Conservation (phyloP, 2,888 invertebrate species). For the Cynaeus angustus region DNA sequence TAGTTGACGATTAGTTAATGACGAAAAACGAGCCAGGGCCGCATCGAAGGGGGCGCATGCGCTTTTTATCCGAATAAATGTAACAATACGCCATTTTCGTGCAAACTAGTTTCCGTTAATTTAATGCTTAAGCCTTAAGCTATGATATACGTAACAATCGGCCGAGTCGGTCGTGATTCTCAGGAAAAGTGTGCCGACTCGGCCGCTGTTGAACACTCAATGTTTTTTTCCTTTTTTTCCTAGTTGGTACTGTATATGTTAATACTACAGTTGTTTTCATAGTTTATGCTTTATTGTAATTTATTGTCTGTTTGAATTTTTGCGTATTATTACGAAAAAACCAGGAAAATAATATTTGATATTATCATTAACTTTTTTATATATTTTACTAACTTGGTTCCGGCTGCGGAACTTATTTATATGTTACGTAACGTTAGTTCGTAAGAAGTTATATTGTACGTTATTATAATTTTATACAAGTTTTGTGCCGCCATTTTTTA, state of each 20-base stretch:
- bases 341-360: conserved; percentile 54
- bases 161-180: conserved; percentile 19
- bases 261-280: conserved; percentile 53
- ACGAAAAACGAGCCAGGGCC: conserved; percentile 18
- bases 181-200: background rate
- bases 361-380: conserved; percentile 60
- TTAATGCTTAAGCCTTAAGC: conserved; percentile 43
- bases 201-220: conserved; percentile 36
- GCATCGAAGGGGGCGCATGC: conserved; percentile 19
- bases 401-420: conserved; percentile 38
- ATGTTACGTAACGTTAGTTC: conserved; percentile 49
- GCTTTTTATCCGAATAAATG: conserved; percentile 40
- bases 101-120: conserved; percentile 35
- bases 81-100: conserved; percentile 43
- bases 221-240: conserved; percentile 44
- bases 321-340: conserved; percentile 52
- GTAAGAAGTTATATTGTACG: conserved; percentile 48
- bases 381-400: conserved; percentile 58
- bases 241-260: conserved; percentile 52
- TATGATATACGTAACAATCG: conserved; percentile 37
- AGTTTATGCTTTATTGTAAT: conserved; percentile 51
- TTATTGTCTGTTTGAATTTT: conserved; percentile 56
- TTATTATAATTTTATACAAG: conserved; percentile 61
- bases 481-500: conserved; percentile 63
- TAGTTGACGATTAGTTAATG: conserved; percentile 35